Conservation (phyloP, 1,140 invertebrate species). For the Trichoplusia ni region DNA sequence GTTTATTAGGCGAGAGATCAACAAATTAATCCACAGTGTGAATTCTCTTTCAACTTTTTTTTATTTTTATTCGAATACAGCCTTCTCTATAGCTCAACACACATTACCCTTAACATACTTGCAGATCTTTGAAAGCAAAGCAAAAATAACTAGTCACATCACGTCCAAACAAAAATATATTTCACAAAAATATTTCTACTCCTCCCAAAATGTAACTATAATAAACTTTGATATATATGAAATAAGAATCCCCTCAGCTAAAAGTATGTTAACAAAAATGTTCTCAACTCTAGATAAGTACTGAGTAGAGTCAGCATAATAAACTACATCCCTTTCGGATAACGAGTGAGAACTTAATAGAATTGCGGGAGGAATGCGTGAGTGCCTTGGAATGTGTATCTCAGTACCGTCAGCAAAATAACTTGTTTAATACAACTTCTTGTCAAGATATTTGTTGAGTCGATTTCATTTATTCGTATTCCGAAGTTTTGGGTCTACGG, state of each 20-base stretch:
- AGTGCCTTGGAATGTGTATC: slow-evolving; percentile 6
- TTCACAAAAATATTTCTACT: too few relatives aligned
- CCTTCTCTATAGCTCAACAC: too few relatives aligned
- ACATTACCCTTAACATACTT: too few relatives aligned
- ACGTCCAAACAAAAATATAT: too few relatives aligned
- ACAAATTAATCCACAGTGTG: too few relatives aligned
- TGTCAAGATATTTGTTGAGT: slow-evolving; percentile 12
- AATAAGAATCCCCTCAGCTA: not conserved
- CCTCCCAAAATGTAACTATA: too few relatives aligned
- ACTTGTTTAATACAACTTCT: slow-evolving; percentile 24
- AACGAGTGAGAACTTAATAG: slow-evolving; percentile 31
- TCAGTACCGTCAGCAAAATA: slow-evolving; percentile 24
- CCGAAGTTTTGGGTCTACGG: not conserved
- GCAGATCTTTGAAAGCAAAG: too few relatives aligned
- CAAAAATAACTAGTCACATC: too few relatives aligned
- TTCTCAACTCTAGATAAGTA: not conserved
- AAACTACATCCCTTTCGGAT: slow-evolving; percentile 24
- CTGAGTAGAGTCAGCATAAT: slow-evolving; percentile 27
- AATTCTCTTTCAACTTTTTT: too few relatives aligned
- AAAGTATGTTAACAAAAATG: slow-evolving; percentile 6
- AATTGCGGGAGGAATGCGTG: slow-evolving; percentile 14
- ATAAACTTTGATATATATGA: not conserved
- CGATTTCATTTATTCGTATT: slow-evolving; percentile 2
- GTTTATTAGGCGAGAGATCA: too few relatives aligned
- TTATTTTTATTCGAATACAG: too few relatives aligned